Evolutionary conservation across 2,113 vertebrate species (phyloP), one percentile per base, ranked within the genome.

Genomic region (Zootoca vivipara): DNA sequence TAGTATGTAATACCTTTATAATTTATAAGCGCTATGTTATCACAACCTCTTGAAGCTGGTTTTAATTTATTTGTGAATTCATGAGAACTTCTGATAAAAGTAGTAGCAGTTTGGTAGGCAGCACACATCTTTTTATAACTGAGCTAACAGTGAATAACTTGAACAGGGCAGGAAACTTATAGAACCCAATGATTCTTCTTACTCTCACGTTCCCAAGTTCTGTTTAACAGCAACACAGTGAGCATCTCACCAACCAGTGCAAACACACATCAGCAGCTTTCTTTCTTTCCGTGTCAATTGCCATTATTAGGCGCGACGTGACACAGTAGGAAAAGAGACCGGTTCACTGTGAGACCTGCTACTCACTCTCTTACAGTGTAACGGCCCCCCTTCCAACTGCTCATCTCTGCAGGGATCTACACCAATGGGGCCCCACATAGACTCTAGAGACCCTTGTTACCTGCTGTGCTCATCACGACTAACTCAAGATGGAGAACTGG

Each of bases 331-430:
- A 97, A 98, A 99, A 99, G 98, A 99, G 98, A 98, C 98, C 98
- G 98, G 98, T 99, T 99, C 98, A 99, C 98, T 98, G 98, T 99
- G 98, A 99, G 98, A 98, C 98, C 97, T 98, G 97, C 97, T 98
- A 98, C 97, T 98, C 98, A 98, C 98, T 99, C 98, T 99, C 98
- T 98, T 97, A 99, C 98, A 99, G 98, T 99, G 98, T 98, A 98
- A 98, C 98, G 98, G 98, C 98, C 98, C 98, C 98, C 98, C 95
- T 97, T 97, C 98, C 97, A 97, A 95, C 97, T 91, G 96, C 97
- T 95, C 82, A 28, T 87, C 2, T 1, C 88, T 83, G 88, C 2
- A 0, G 42, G 75, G 46, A 89, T 86, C 89, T 22, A 87, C 1
- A 90, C 64, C 15, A 0, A 0, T 16, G 0, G 1, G 87, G 7